Base-by-base conservation (phyloP, 2,888 invertebrate species). In the Pandemis heparana region DNA sequence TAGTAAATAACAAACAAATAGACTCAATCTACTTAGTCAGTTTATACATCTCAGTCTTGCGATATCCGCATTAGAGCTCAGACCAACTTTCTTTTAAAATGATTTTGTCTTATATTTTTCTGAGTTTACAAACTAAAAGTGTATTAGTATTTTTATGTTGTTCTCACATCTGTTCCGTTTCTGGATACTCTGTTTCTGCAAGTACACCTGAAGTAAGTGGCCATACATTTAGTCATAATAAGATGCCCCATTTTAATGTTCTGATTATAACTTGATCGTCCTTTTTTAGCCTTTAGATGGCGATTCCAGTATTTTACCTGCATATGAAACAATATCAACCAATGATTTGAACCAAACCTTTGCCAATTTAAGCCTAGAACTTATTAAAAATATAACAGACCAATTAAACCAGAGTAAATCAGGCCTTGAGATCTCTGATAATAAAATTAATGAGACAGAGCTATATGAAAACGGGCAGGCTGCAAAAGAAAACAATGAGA, bases 391-490 rank as follows among this genome's bases (percentile, higher is more conserved):
- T 12, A 64, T 48, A 23, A n/a, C 23, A 32, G 18, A 48, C n/a
- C 9, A 67, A 14, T 12, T 39, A 64, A 70, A 63, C 41, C 70
- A 61, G 39, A 71, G 70, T n/a, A 6, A 70, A 71, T 18, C 70
- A 6, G 53, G 76, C 66, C 75, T 79, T 69, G 74, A 76, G 74
- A 77, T 48, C 48, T 66, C 46, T 61, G 38, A 66, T 66, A 77
- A 76, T 67, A 68, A 64, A 23, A 73, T 78, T 14, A 78, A 74
- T 75, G 85, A 89, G 23, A 83, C 81, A 12, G 85, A 84, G 65
- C 70, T 92, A 65, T 87, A 84, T 66, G 82, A 87, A 74, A 76
- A 85, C 62, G 81, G 76, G 5, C 78, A 78, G 3, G 76, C n/a
- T 10, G 43, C 41, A n/a, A 76, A 70, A 71, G 53, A 70, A 70